phyloP scores from a whole-genome alignment of 2,888 invertebrate species.

The Acrobasis repandana region DNA sequence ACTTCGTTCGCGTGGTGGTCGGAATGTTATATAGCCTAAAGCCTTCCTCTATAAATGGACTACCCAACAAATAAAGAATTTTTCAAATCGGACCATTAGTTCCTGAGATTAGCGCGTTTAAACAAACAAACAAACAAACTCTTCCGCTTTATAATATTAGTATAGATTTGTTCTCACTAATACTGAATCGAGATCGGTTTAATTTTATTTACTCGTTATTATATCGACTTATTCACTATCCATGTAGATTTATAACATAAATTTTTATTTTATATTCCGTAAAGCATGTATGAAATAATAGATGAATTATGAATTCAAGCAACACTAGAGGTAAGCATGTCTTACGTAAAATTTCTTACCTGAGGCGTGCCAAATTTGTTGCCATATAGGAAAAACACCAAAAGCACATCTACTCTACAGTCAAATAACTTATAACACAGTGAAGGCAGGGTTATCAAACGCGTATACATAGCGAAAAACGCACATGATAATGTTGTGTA shows the following conservation, averaged over 20 bases:
- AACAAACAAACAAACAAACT: no score
- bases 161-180: no score
- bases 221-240: no score
- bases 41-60: no score
- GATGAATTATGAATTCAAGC: constrained; percentile 35
- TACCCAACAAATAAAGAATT: no score
- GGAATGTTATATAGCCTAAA: no score
- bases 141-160: no score
- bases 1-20: no score
- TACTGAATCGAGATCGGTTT: no score
- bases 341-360: constrained; percentile 60
- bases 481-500: background rate
- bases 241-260: background rate
- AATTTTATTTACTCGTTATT: no score
- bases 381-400: constrained; percentile 52
- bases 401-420: constrained; percentile 51
- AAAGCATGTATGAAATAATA: constrained; percentile 74
- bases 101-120: no score
- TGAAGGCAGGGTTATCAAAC: constrained; percentile 41
- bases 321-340: constrained; percentile 39
- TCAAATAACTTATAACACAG: constrained; percentile 57
- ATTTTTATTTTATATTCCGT: constrained; percentile 18
- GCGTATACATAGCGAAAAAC: constrained; percentile 2
- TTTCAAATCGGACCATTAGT: no score
- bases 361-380: constrained; percentile 49